A percentile compares a stretch with the other conserved stretches of the same genome.
phyloP scores from a whole-genome alignment of 2,888 invertebrate species.

The Halictus quadricinctus region DNA sequence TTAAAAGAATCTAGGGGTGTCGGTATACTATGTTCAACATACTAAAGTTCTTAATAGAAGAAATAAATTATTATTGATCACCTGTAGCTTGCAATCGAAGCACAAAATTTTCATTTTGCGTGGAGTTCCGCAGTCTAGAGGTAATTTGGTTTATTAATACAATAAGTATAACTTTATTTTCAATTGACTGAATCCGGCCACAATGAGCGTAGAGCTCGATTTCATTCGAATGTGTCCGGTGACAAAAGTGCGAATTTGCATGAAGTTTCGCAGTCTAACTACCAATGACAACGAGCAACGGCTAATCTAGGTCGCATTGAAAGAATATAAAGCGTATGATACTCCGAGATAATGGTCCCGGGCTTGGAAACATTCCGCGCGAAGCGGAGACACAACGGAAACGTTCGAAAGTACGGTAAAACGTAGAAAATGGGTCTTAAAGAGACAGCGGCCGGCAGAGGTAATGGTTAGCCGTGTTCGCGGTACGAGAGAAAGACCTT shows the following conservation, averaged over 20 bases:
- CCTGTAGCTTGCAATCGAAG: no score
- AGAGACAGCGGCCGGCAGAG: neutral
- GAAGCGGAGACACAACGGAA: neutral
- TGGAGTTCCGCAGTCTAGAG: neutral
- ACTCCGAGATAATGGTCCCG: neutral
- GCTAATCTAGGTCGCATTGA: neutral
- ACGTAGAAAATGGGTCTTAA: neutral
- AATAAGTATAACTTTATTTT: neutral
- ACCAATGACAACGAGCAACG: neutral
- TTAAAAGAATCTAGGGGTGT: no score
- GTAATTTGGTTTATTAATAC: neutral
- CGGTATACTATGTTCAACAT: neutral
- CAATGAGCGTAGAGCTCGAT: neutral
- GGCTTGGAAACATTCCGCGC: neutral
- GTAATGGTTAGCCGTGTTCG: neutral
- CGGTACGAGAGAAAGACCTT: conserved; percentile 6
- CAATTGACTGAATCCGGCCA: neutral
- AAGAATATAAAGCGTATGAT: neutral
- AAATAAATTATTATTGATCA: no score
- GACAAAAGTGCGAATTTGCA: neutral
- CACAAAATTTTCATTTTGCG: no score
- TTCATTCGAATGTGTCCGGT: neutral
- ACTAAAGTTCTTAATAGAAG: no score
- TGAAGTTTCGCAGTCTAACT: neutral
- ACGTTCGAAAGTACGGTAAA: neutral